Conservation (phyloP, 2,797 vertebrate species). For the Gymnoscopelus microlampas region DNA sequence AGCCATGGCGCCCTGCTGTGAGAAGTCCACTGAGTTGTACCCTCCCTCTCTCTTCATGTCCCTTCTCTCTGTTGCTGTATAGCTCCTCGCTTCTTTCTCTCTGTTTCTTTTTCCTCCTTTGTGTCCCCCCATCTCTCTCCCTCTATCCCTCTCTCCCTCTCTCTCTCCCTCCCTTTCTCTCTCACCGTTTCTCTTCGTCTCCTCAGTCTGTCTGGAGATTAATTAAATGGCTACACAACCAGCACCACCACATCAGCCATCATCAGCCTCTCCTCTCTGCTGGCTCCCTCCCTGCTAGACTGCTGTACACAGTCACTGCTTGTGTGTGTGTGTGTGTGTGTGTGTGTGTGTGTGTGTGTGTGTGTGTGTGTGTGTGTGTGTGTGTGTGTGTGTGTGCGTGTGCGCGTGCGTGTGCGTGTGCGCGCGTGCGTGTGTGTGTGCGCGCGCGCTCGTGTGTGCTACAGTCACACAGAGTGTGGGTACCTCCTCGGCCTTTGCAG, state of each 20-base stretch:
- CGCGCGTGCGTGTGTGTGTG: conserved; percentile 16
- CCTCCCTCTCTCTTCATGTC: too few species aligned
- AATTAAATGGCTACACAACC: conserved; percentile 74
- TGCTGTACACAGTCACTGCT: conserved; percentile 7
- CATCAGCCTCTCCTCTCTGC: conserved; percentile 54
- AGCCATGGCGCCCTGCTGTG: not conserved
- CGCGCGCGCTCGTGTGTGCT: not conserved
- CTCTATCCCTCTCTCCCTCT: conserved; percentile 12
- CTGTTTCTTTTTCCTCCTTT: not conserved
- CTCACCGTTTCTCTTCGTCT: conserved; percentile 49
- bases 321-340: conserved; percentile 18
- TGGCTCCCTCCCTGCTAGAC: conserved; percentile 52
- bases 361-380: conserved; percentile 21
- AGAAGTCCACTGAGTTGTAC: not conserved
- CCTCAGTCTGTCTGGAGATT: conserved; percentile 73
- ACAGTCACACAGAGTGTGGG: too few species aligned
- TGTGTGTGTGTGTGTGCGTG: conserved; percentile 2
- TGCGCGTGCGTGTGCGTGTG: not conserved
- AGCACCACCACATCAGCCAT: conserved; percentile 68
- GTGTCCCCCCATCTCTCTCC: conserved; percentile 46
- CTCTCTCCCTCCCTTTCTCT: conserved; percentile 20
- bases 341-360: conserved; percentile 15
- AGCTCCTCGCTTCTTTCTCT: not conserved
- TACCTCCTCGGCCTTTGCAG: too few species aligned
- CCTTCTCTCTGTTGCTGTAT: too few species aligned